Conservation (phyloP, 2,888 invertebrate genomes). For the Volucella bombylans region DNA sequence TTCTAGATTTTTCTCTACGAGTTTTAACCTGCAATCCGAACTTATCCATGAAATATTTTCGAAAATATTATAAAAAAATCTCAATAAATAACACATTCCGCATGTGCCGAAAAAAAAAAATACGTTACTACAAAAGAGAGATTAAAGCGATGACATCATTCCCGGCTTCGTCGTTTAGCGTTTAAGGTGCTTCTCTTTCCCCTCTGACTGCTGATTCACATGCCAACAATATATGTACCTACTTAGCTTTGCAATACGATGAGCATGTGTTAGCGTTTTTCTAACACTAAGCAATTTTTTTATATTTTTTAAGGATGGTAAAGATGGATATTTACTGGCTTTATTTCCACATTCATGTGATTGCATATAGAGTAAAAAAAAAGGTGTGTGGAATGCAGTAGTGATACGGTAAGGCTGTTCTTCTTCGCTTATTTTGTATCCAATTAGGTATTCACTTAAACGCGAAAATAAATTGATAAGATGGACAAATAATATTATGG, state of each 20-base stretch:
- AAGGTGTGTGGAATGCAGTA: constrained; percentile 49
- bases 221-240: constrained; percentile 15
- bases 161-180: constrained; percentile 43
- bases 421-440: constrained; percentile 27
- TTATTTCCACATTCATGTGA: neutral
- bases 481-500: too few relatives aligned
- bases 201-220: constrained; percentile 21
- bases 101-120: constrained; percentile 45
- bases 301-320: constrained; percentile 4
- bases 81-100: constrained; percentile 54
- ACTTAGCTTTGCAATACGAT: constrained; percentile 13
- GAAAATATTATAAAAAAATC: constrained; percentile 36
- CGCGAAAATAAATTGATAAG: constrained; percentile 13
- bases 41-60: constrained; percentile 42
- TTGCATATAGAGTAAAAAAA: constrained; percentile 39
- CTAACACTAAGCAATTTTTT: constrained; percentile 23
- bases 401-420: neutral
- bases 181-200: constrained; percentile 14
- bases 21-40: constrained; percentile 54
- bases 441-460: constrained; percentile 50
- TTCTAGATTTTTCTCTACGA: constrained; percentile 9
- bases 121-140: constrained; percentile 48
- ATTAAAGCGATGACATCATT: constrained; percentile 73
- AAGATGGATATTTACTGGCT: constrained; percentile 8
- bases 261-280: constrained; percentile 42